Conservation (phyloP, 2,888 invertebrate genomes). For the Eremobia ochroleuca region DNA sequence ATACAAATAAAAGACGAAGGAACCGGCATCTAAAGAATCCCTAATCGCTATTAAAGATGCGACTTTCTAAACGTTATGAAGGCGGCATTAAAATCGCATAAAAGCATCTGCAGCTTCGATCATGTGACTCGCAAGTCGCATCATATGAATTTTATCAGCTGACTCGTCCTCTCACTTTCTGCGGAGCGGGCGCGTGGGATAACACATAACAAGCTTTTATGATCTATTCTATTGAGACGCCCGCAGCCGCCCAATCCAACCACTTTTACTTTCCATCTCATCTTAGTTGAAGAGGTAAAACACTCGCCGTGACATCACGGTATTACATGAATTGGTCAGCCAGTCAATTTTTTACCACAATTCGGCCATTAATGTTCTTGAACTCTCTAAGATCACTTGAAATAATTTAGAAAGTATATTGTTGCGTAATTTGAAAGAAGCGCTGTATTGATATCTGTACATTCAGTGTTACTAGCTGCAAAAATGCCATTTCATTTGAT, state of each 20-base stretch:
- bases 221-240: slow-evolving; percentile 79
- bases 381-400: slow-evolving; percentile 52
- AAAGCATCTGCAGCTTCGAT: slow-evolving; percentile 48
- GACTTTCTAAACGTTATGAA: slow-evolving; percentile 69
- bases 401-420: slow-evolving; percentile 64
- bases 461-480: slow-evolving; percentile 11
- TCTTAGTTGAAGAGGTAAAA: slow-evolving; percentile 73
- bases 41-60: slow-evolving; percentile 54
- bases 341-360: slow-evolving; percentile 49
- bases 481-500: slow-evolving; percentile 35
- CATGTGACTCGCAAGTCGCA: slow-evolving; percentile 54
- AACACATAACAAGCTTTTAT: slow-evolving; percentile 79
- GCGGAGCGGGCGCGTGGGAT: slow-evolving; percentile 71
- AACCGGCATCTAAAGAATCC: slow-evolving; percentile 38
- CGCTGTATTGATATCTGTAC: slow-evolving; percentile 14
- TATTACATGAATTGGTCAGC: slow-evolving; percentile 54
- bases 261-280: slow-evolving; percentile 87
- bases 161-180: slow-evolving; percentile 85
- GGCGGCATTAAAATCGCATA: slow-evolving; percentile 58
- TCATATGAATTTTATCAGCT: slow-evolving; percentile 59
- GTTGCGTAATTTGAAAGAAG: slow-evolving; percentile 53
- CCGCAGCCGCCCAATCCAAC: slow-evolving; percentile 82
- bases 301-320: slow-evolving; percentile 73
- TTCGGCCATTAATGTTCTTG: slow-evolving; percentile 28
- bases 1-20: slow-evolving; percentile 37